Evolutionary conservation across 2,797 vertebrate genomes (phyloP).

Genomic region (Acipenser transmontanus): DNA sequence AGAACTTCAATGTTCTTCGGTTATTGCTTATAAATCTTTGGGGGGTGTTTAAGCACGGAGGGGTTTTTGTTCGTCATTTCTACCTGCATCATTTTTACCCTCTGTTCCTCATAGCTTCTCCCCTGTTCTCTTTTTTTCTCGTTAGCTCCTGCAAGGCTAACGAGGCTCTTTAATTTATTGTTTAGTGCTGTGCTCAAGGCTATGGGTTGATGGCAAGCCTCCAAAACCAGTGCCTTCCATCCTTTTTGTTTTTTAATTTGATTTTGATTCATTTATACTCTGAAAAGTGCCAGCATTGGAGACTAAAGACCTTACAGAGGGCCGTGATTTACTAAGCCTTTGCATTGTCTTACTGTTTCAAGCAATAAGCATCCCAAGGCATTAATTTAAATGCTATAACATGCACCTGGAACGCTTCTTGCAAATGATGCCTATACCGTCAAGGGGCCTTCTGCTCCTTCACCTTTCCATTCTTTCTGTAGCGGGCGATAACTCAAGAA

Average conservation of each 20-base stretch:
- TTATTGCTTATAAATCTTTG: constrained; percentile 14
- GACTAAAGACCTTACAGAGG: background rate
- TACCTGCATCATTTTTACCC: background rate
- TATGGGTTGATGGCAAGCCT: background rate
- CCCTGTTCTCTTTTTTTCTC: background rate
- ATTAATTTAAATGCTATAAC: constrained; percentile 15
- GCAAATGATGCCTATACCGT: too few relatives aligned
- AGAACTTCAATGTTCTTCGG: constrained; percentile 15
- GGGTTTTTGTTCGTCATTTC: constrained; percentile 1
- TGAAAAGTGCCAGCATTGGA: background rate
- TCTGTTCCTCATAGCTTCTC: background rate
- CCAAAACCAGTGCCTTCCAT: background rate
- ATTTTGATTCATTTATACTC: background rate
- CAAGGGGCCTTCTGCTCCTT: too few relatives aligned
- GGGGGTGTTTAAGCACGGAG: constrained; percentile 2
- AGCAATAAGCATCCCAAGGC: constrained; percentile 31
- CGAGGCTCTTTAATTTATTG: background rate
- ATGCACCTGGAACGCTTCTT: too few relatives aligned
- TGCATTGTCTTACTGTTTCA: constrained; percentile 29
- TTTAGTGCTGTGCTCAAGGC: background rate
- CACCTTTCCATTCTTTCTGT: too few relatives aligned
- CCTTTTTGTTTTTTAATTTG: constrained; percentile 3
- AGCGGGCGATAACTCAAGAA: too few relatives aligned
- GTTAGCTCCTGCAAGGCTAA: background rate
- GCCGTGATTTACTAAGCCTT: background rate